Percentiles rank a stretch among this genome's conserved stretches.
Evolutionary conservation across 2,888 invertebrate genomes (phyloP).

Genomic region (Fissipunctia ypsillon): DNA sequence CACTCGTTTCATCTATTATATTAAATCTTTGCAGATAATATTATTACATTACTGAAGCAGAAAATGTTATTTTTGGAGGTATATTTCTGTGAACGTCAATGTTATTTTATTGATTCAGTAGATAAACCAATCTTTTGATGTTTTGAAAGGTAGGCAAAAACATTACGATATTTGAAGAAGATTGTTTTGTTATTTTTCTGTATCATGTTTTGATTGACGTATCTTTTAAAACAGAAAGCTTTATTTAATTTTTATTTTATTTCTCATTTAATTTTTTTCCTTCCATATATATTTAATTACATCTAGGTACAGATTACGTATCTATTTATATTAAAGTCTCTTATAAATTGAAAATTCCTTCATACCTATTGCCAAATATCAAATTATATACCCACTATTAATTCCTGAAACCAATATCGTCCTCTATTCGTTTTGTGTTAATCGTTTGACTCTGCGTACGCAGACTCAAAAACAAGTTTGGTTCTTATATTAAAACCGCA

Average conservation of each 20-base stretch:
- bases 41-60: neutral
- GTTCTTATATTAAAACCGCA: constrained; percentile 29
- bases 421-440: neutral
- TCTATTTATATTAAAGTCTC: neutral
- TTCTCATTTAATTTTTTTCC: neutral
- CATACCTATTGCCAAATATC: neutral
- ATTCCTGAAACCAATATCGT: constrained; percentile 15
- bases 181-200: neutral
- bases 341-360: neutral
- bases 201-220: neutral
- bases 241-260: neutral
- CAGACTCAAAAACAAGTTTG: constrained; percentile 10
- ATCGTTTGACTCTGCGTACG: too few species aligned
- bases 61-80: neutral
- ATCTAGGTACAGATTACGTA: neutral
- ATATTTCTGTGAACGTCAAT: constrained; percentile 13
- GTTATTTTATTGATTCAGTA: constrained; percentile 35
- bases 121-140: constrained; percentile 37
- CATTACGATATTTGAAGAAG: constrained; percentile 4
- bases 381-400: neutral
- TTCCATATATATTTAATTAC: neutral
- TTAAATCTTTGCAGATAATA: constrained; percentile 8
- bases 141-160: constrained; percentile 16
- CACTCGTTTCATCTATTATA: neutral
- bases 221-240: neutral